Evolutionary conservation across 2,888 invertebrate species (phyloP).

Genomic region (Stratiomys singularior): DNA sequence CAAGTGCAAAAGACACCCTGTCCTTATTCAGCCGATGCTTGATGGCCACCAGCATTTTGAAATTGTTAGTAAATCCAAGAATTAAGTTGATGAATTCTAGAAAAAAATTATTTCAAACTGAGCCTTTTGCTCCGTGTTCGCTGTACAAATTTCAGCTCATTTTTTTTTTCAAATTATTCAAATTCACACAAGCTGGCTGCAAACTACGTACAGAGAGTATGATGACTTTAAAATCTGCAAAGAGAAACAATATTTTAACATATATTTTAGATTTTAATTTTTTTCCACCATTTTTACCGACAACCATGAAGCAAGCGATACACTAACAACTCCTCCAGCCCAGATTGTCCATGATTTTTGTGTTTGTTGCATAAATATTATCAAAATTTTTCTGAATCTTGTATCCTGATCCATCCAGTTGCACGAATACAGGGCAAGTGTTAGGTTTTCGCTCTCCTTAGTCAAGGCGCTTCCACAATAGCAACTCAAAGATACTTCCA

Average conservation of each 20-base stretch:
- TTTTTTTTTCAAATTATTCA: too few species aligned
- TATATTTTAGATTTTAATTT: not conserved
- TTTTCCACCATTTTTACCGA: conserved; percentile 59
- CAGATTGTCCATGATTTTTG: conserved; percentile 67
- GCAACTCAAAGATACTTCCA: conserved; percentile 69
- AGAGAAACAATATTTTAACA: not conserved
- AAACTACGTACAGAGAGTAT: conserved; percentile 42
- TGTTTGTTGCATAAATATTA: conserved; percentile 68
- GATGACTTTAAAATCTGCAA: conserved; percentile 28
- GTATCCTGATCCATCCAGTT: conserved; percentile 69
- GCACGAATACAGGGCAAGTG: conserved; percentile 67
- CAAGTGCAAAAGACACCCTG: too few species aligned
- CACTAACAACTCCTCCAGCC: conserved; percentile 69
- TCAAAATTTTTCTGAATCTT: conserved; percentile 64
- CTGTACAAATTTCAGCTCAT: too few species aligned
- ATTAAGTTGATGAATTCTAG: too few species aligned
- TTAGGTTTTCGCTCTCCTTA: conserved; percentile 66
- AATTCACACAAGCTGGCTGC: not conserved
- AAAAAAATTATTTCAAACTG: too few species aligned
- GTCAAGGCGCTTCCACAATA: conserved; percentile 69
- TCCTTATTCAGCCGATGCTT: too few species aligned
- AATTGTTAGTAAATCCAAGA: too few species aligned
- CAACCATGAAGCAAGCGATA: conserved; percentile 68
- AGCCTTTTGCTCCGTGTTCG: too few species aligned
- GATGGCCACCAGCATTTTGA: too few species aligned